These are phyloP conservation scores for Sciurus vulgaris DNA, from an alignment of 2,797 vertebrate species.

Conservation along the genomic window DNA sequence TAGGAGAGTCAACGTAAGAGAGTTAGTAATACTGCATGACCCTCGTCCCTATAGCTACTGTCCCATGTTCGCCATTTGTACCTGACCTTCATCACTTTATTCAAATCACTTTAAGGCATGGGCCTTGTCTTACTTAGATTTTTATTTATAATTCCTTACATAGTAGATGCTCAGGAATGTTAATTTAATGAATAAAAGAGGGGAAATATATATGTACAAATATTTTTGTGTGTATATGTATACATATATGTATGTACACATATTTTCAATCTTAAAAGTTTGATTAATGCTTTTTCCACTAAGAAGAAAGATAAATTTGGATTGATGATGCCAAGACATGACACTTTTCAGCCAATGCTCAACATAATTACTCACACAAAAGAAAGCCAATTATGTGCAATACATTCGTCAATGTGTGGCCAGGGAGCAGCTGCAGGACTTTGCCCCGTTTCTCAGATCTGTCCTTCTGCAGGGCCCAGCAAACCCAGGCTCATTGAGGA, in stretches of 20 bases:
- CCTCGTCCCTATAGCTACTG: neutral
- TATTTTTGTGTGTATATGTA: fast-evolving
- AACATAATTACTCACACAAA: neutral
- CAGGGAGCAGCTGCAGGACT: fast-evolving
- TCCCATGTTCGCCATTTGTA: neutral
- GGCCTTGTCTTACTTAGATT: neutral
- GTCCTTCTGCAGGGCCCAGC: neutral
- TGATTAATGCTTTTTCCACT: constrained; percentile 26
- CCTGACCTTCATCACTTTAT: neutral
- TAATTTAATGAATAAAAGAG: neutral
- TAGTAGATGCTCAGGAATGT: neutral
- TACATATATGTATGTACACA: neutral
- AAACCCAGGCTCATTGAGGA: neutral
- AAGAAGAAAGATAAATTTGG: constrained; percentile 46
- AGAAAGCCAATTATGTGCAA: neutral
- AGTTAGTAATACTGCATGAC: neutral
- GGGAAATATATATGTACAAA: neutral
- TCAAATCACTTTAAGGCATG: neutral
- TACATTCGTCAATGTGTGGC: neutral
- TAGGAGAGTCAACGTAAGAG: neutral
- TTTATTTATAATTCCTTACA: constrained; percentile 45
- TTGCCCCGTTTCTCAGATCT: neutral
- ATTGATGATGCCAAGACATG: neutral
- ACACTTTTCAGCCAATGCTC: neutral
- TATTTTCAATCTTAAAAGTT: constrained; percentile 52